phyloP scores from a whole-genome alignment of 2,797 vertebrate species.

The Dicrostonyx torquatus region DNA sequence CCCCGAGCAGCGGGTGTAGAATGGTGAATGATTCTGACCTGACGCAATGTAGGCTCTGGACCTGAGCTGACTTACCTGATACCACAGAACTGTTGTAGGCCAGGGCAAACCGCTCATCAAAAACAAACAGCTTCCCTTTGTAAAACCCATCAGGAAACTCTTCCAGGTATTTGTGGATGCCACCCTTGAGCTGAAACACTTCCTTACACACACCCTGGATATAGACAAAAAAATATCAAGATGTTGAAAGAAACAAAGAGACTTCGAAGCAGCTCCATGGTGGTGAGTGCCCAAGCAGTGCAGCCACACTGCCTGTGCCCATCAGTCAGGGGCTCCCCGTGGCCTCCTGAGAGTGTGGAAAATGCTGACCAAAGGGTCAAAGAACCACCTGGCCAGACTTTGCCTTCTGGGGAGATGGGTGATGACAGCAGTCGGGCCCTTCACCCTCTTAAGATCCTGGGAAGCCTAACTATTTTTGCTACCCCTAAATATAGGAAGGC shows the following conservation, averaged over 20 bases:
- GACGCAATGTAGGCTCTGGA: not conserved
- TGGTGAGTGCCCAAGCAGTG: not conserved
- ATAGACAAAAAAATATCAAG: constrained; percentile 67
- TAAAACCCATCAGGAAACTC: constrained; percentile 96
- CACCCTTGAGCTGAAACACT: constrained; percentile 97
- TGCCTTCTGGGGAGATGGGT: not conserved
- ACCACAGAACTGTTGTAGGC: constrained; percentile 92
- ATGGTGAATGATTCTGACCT: not conserved
- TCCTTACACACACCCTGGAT: constrained; percentile 94
- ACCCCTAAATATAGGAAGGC: constrained; percentile 77
- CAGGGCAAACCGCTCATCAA: constrained; percentile 96
- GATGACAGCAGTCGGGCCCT: constrained; percentile 53
- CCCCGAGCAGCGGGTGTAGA: not conserved
- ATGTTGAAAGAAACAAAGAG: constrained; percentile 67
- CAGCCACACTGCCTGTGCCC: not conserved
- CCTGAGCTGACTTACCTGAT: constrained; percentile 89
- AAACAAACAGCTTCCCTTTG: constrained; percentile 97
- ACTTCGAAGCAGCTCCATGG: not conserved
- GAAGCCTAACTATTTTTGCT: constrained; percentile 72
- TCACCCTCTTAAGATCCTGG: constrained; percentile 5
- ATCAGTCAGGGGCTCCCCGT: not conserved
- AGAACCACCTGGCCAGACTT: constrained; percentile 43
- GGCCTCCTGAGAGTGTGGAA: not conserved
- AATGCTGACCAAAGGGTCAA: constrained; percentile 33
- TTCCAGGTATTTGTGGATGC: constrained; percentile 98